A percentile compares a stretch with the other conserved stretches of the same genome.
Evolutionary conservation across 2,113 vertebrate genomes (phyloP).

Genomic region (Opisthocomus hoazin): DNA sequence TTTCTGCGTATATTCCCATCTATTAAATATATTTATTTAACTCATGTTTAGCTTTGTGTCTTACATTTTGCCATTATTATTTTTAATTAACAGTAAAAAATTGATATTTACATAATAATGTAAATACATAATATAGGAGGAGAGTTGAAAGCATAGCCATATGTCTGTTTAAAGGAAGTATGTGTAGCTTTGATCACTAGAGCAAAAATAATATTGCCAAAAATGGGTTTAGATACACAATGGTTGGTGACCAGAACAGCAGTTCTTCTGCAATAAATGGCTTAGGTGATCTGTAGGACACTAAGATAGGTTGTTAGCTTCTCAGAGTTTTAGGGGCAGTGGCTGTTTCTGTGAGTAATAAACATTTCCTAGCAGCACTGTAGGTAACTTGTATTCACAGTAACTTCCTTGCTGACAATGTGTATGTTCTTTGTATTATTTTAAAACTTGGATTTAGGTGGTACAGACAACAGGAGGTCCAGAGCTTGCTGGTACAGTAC

Average conservation of each 20-base stretch:
- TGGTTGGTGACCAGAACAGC: neutral
- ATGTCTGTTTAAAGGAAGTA: neutral
- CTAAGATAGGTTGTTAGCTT: neutral
- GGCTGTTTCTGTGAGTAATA: neutral
- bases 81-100: neutral
- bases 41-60: neutral
- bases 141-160: neutral
- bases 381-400: neutral
- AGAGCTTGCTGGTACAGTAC: conserved; percentile 82
- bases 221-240: neutral
- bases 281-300: neutral
- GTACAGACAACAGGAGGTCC: conserved; percentile 87
- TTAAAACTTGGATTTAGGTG: conserved; percentile 72
- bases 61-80: neutral
- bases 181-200: neutral
- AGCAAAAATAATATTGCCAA: neutral
- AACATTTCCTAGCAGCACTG: neutral
- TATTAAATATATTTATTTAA: neutral
- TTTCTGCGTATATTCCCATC: neutral
- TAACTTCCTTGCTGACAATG: neutral
- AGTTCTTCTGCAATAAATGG: neutral
- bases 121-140: neutral
- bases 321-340: neutral
- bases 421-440: neutral
- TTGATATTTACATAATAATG: too few species aligned